Conservation (phyloP, 2,888 invertebrate genomes). For the Meliscaeva auricollis region DNA sequence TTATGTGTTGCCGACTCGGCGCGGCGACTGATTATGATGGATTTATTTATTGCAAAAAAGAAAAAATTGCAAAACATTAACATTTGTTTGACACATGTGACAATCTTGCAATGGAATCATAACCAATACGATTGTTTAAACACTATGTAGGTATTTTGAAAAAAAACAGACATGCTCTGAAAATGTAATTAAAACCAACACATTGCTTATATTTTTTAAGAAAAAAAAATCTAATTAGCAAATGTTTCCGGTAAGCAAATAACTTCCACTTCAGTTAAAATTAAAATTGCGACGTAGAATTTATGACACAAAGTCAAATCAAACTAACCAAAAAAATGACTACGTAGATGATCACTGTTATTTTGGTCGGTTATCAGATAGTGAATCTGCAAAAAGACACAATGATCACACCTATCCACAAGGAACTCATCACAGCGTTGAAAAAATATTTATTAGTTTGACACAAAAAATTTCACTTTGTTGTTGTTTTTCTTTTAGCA, state of each 20-base stretch:
- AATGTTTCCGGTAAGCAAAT: slow-evolving; percentile 3
- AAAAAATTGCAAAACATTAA: slow-evolving; percentile 45
- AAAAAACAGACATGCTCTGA: slow-evolving; percentile 6
- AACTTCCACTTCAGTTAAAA: neutral
- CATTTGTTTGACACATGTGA: slow-evolving; percentile 75
- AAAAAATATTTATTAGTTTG: slow-evolving; percentile 11
- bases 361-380: neutral
- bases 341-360: neutral
- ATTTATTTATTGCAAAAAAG: slow-evolving; percentile 50
- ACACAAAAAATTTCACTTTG: neutral
- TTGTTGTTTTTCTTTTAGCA: slow-evolving; percentile 17
- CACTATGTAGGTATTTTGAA: neutral
- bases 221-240: slow-evolving; percentile 15
- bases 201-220: neutral
- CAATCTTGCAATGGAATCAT: slow-evolving; percentile 43
- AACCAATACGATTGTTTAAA: slow-evolving; percentile 40
- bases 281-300: neutral
- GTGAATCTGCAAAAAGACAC: neutral
- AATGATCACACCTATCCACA: slow-evolving; percentile 4
- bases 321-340: neutral
- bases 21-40: neutral
- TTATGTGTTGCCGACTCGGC: slow-evolving; percentile 10
- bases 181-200: slow-evolving; percentile 22
- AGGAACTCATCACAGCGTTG: neutral
- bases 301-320: neutral